A percentile compares a stretch with the other conserved stretches of the same genome.
These are phyloP conservation scores for Adelognathus sp. DNA, from an alignment of 2,888 invertebrate genomes.

Conservation along the genomic window DNA sequence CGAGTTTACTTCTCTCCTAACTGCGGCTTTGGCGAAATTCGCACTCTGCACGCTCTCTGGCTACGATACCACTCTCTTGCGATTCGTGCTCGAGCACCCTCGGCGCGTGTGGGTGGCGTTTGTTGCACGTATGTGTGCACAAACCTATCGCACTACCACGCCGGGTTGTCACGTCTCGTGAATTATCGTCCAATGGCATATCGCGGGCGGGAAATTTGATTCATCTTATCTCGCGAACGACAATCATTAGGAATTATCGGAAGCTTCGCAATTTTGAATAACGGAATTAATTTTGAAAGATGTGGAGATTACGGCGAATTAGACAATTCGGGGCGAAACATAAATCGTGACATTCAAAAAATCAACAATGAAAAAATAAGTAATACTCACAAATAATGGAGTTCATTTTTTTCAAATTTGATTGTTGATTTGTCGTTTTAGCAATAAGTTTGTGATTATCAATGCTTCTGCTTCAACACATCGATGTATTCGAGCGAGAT, in stretches of 20 bases:
- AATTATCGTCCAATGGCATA: not conserved
- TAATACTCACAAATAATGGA: too few relatives aligned
- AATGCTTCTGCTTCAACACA: too few relatives aligned
- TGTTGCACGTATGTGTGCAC: not conserved
- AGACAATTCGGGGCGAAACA: too few relatives aligned
- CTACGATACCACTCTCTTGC: slow-evolving; percentile 5
- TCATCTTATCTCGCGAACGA: not conserved
- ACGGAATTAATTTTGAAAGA: not conserved
- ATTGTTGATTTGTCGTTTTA: too few relatives aligned
- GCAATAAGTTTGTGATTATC: too few relatives aligned
- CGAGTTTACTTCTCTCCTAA: not conserved
- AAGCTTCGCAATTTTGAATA: slow-evolving; percentile 23
- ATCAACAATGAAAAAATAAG: too few relatives aligned
- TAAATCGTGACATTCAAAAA: too few relatives aligned
- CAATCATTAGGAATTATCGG: not conserved
- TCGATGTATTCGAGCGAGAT: not conserved
- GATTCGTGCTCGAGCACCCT: not conserved
- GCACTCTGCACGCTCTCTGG: not conserved
- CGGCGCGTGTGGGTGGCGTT: not conserved
- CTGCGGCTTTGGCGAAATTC: not conserved
- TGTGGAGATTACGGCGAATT: too few relatives aligned
- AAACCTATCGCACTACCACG: slow-evolving; percentile 2
- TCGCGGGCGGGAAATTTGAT: not conserved
- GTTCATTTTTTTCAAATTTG: too few relatives aligned
- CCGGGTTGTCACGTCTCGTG: slow-evolving; percentile 46